Conservation (phyloP, 2,888 invertebrate species). For the Pomacea canaliculata region DNA sequence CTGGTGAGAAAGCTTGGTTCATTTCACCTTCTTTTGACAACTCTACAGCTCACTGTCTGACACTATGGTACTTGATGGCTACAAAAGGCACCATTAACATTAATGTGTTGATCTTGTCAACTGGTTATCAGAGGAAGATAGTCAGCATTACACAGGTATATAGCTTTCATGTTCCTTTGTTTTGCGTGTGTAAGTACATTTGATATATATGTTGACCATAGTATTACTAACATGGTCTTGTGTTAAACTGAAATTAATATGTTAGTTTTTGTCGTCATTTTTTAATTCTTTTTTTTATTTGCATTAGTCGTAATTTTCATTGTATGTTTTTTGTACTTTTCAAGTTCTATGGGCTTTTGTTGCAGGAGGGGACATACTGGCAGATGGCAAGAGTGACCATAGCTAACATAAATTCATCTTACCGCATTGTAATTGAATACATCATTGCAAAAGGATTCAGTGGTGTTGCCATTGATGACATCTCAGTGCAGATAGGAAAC, state of each 20-base stretch:
- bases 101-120: constrained; percentile 40
- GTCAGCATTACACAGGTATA: constrained; percentile 16
- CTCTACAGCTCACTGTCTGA: constrained; percentile 51
- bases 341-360: background rate
- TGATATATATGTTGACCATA: too few relatives aligned
- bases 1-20: constrained; percentile 78
- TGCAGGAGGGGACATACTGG: constrained; percentile 45
- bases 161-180: too few relatives aligned
- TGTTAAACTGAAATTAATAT: too few relatives aligned
- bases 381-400: constrained; percentile 28
- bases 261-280: too few relatives aligned
- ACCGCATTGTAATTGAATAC: constrained; percentile 53
- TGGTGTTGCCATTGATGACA: constrained; percentile 62
- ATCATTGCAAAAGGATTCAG: constrained; percentile 39
- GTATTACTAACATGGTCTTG: background rate
- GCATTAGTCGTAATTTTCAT: background rate
- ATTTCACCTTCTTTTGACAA: constrained; percentile 46
- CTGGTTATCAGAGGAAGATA: constrained; percentile 3
- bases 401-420: constrained; percentile 28
- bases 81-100: constrained; percentile 49
- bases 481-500: constrained; percentile 46
- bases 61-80: constrained; percentile 64
- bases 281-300: too few relatives aligned
- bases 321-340: constrained; percentile 8
- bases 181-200: background rate